Base-by-base conservation (phyloP, 2,797 vertebrate species). In the Molossus molossus region DNA sequence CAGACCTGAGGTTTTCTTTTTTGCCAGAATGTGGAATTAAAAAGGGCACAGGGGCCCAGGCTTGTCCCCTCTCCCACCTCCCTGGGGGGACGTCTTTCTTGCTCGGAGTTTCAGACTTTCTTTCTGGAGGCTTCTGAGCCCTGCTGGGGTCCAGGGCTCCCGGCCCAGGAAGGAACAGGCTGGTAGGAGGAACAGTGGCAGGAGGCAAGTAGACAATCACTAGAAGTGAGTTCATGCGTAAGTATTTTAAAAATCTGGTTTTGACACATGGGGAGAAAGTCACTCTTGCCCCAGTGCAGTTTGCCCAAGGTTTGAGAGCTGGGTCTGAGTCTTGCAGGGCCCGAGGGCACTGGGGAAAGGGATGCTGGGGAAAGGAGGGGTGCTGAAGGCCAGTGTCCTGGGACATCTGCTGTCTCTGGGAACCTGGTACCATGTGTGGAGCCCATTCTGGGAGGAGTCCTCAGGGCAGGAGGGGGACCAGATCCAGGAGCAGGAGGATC, bases 11-110 rank as follows among this genome's bases (percentile, higher is more conserved):
- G 96, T 97, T 97, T 97, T 91, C 95, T 97, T 89, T 97, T 98
- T 98, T 97, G 95, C 97, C 95, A 96, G 95, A 85, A 97, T 89
- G 69, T 96, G 79, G 86, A 97, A 97, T 96, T 88, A 97, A 98
- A 97, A 88, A 97, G 93, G 73, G 55, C 93, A 94, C 94, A 96
- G 86, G 62, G 88, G 40, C 67, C 95, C 79, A 67, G 90, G 48
- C 97, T 97, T 57, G 72, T 97, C 96, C 69, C 82, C 29, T 48
- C 25, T 82, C 4, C 21, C 95, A 94, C 73, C 58, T 95, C 94
- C 72, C 69, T 67, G 60, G 89, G 94, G 94, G 6, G 6, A 85
- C 58, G 91, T 95, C 90, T 92, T 96, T 94, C 72, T 79, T 23
- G 62, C 23, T 5, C 69, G 27, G 72, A 76, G 64, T 75, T 83